Evolutionary conservation across 2,797 vertebrate genomes (phyloP), one percentile per base, ranked within the genome.

Genomic region (Megalops cyprinoides): DNA sequence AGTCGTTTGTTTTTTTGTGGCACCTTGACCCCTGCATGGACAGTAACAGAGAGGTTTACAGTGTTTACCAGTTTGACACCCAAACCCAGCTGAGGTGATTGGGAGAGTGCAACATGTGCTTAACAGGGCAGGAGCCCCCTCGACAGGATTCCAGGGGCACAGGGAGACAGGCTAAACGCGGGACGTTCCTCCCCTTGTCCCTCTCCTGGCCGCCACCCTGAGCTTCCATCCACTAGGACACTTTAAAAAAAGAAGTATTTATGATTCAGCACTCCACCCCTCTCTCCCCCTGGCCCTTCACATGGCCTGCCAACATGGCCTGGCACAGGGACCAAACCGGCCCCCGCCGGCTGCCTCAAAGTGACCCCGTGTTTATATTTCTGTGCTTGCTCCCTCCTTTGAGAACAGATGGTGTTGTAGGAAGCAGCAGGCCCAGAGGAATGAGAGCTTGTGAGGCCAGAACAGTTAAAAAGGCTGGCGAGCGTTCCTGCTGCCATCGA

Each of bases 241-340:
- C 85, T 90, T 91, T 93, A 91, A 92, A 92, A 90, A 83, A 86
- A 85, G 91, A 91, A 86, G 88, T 92, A 93, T 94, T 92, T 93
- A 92, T 88, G 90, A 91, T 90, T 89, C 90, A 90, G 91, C 88
- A 74, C 78, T 79, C 79, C 83, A 87, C 82, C 86, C 85, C 85
- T 88, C 85, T 87, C 87, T 91, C 92, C 90, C 86, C 90, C 88
- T 87, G 90, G 89, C 89, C 88, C 87, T 84, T 62, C 55, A 12
- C 44, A 14, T n/a, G n/a, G n/a, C n/a, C n/a, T n/a, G n/a, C n/a
- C n/a, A n/a, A n/a, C n/a, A n/a, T n/a, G n/a, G n/a, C n/a, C n/a
- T n/a, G n/a, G n/a, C n/a, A 18, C 42, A 28, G 20, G 20, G 25
- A 34, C 53, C 9, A 46, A 49, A 48, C 71, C 15, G 10, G 44